A percentile compares a stretch with the other conserved stretches of the same genome.
Evolutionary conservation across 1,140 invertebrate genomes (phyloP).

Genomic region (Sweltsa coloradensis): DNA sequence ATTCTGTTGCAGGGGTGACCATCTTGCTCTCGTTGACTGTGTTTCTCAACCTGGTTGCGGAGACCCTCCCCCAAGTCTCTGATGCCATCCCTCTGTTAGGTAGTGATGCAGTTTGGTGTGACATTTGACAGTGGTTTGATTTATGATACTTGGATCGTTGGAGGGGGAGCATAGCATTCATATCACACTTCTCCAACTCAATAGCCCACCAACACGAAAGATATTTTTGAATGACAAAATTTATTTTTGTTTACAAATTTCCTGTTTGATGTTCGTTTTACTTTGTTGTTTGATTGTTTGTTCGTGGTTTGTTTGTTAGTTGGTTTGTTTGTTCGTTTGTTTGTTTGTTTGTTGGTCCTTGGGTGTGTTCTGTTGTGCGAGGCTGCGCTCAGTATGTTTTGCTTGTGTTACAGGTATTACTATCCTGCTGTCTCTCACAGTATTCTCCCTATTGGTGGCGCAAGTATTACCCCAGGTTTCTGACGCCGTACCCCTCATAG

Average conservation of each 20-base stretch:
- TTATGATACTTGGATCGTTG: constrained; percentile 30
- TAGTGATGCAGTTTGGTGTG: constrained; percentile 30
- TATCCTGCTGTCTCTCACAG: constrained; percentile 97
- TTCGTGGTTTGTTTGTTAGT: constrained; percentile 5
- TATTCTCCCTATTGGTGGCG: constrained; percentile 96
- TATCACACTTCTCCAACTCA: background rate
- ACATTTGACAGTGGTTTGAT: constrained; percentile 10
- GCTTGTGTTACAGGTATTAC: constrained; percentile 86
- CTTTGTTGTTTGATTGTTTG: constrained; percentile 5
- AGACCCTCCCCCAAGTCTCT: constrained; percentile 91
- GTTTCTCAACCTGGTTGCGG: constrained; percentile 93
- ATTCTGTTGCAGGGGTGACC: constrained; percentile 86
- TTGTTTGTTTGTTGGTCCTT: too few species aligned
- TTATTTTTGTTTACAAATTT: constrained; percentile 4
- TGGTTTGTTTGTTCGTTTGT: background rate
- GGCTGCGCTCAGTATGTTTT: constrained; percentile 14
- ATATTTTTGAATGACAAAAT: too few species aligned
- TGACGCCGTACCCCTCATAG: constrained; percentile 94
- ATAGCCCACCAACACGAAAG: too few species aligned
- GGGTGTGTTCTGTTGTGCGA: too few species aligned
- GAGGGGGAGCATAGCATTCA: constrained; percentile 19
- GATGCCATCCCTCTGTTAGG: constrained; percentile 91
- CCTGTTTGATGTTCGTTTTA: constrained; percentile 9
- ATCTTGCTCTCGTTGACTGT: constrained; percentile 99
- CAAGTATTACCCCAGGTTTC: constrained; percentile 95